These are phyloP conservation scores for Belonocnema kinseyi DNA, from an alignment of 1,140 invertebrate species.

Conservation along the genomic window DNA sequence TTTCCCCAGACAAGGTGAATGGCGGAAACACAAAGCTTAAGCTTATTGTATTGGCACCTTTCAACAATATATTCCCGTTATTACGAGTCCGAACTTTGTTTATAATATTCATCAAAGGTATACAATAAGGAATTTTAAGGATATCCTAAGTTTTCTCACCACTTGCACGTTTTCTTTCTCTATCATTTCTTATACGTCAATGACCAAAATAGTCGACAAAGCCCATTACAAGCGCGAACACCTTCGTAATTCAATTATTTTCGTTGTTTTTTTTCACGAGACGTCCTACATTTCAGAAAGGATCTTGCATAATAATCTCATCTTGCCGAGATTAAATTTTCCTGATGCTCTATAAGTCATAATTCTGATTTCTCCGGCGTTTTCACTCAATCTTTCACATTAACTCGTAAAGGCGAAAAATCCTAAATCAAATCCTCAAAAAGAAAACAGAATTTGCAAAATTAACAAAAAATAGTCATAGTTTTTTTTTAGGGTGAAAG, in stretches of 20 bases:
- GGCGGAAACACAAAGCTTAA: not conserved
- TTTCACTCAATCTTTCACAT: slow-evolving; percentile 8
- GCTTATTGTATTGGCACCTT: not conserved
- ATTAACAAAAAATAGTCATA: not conserved
- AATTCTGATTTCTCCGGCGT: slow-evolving; percentile 14
- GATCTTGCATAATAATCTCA: slow-evolving; percentile 9
- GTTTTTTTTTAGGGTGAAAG: not conserved
- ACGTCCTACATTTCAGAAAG: slow-evolving; percentile 16
- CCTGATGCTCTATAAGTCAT: not conserved
- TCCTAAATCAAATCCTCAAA: not conserved
- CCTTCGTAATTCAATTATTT: slow-evolving; percentile 30
- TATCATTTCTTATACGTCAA: slow-evolving; percentile 5
- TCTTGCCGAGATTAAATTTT: not conserved
- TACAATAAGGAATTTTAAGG: not conserved
- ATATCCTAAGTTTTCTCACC: slow-evolving; percentile 9
- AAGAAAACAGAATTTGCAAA: not conserved
- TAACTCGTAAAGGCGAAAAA: not conserved
- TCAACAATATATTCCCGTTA: not conserved
- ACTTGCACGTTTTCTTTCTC: not conserved
- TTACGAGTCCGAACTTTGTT: not conserved
- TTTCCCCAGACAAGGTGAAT: not conserved
- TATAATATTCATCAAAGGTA: not conserved
- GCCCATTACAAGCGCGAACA: slow-evolving; percentile 13
- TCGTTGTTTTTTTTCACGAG: slow-evolving; percentile 5
- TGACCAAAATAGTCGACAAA: slow-evolving; percentile 29